Evolutionary conservation across 2,113 vertebrate species (phyloP).

Genomic region (Donacobius atricapilla): DNA sequence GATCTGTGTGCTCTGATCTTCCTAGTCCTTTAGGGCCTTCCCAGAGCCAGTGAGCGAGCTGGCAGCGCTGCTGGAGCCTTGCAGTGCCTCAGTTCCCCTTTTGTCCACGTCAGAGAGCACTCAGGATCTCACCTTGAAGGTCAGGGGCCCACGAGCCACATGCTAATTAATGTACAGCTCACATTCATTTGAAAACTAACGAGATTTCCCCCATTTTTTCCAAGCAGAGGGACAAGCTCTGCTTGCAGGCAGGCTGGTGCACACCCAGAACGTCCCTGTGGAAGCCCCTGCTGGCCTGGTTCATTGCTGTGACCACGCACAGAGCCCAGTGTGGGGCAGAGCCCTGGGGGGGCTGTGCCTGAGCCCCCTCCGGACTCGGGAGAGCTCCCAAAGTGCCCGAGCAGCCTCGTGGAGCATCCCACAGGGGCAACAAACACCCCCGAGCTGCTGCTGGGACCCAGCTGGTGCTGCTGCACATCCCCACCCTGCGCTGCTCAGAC

Average conservation of each 20-base stretch:
- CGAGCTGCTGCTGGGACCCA: background rate
- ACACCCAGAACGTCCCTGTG: background rate
- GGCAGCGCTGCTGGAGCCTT: background rate
- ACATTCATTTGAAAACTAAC: background rate
- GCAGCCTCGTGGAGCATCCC: background rate
- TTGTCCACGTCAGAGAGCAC: background rate
- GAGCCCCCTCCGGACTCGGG: fast-evolving
- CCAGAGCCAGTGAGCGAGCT: background rate
- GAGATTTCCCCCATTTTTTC: background rate
- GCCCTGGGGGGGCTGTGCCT: background rate
- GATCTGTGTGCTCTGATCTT: background rate
- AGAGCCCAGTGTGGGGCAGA: fast-evolving
- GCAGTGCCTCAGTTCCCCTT: background rate
- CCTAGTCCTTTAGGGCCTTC: background rate
- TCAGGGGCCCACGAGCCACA: fast-evolving
- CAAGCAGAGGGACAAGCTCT: background rate
- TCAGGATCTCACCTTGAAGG: background rate
- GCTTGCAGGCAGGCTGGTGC: background rate
- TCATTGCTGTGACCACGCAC: background rate
- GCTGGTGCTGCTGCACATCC: background rate
- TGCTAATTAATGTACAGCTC: background rate
- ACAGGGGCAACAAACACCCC: fast-evolving
- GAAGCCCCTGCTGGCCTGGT: background rate
- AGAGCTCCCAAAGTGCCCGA: fast-evolving
- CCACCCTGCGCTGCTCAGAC: background rate